Evolutionary conservation across 2,797 vertebrate genomes (phyloP), one percentile per base, ranked within the genome.

Genomic region (Paguma larvata): DNA sequence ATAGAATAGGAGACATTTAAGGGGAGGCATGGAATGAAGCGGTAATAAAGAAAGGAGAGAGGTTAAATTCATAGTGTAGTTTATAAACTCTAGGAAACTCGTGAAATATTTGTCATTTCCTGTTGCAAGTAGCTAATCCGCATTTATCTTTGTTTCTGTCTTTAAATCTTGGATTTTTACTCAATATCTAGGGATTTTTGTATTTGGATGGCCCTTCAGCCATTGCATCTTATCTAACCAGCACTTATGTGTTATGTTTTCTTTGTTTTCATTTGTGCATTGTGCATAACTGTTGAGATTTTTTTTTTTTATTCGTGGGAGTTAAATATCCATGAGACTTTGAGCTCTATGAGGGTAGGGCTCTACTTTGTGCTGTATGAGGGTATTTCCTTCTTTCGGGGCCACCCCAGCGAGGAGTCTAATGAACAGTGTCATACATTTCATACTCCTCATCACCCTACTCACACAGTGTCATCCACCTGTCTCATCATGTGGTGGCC

Each of bases 181-280:
- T 87, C 77, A 68, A 4, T 48, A 78, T 82, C 16, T 90, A 88
- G 59, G 51, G 80, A 23, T 90, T 48, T 80, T 73, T 86, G 62
- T 48, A 62, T 59, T 89, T 32, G 38, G 94, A 84, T 0, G 3
- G 1, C 51, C 32, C 16, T 77, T 41, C 21, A 79, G 73, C 56
- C 59, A 3, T 78, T 85, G 65, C 0, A 13, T 59, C 46, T 92
- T 25, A 48, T 67, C 72, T 78, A 85, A 59, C 2, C 16, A 90
- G 46, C 41, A 38, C 10, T 6, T 19, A 62, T 0, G 13, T 73
- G 21, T 59, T 53, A 3, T 73, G 25, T 63, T 88, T 67, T 95
- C 51, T 70, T 73, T 80, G 59, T 91, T 92, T 96, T 85, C 41
- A 63, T 92, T 48, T 72, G 68, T 65, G 44, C 23, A n/a, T 41